Base-by-base conservation (phyloP, 2,113 vertebrate genomes). In the Acanthochromis polyacanthus region DNA sequence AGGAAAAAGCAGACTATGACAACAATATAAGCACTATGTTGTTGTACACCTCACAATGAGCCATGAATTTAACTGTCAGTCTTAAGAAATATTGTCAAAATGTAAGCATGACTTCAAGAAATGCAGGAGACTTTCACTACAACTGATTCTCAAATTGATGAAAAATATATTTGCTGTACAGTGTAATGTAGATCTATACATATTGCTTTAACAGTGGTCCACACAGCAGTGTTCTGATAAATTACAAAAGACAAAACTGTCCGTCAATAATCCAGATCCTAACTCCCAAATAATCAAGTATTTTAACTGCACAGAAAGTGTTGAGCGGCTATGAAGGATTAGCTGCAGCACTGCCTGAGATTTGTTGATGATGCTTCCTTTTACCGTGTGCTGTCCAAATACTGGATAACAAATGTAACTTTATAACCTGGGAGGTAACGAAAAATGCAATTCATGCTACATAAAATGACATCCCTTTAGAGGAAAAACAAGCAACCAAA, bases 181-280 rank as follows among this genome's bases (percentile, higher is more conserved):
- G 3, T 60, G 22, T 43, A 25, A 82, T 61, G 30, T 63, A 57
- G 23, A 63, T 72, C 45, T 84, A 64, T 71, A 63, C 32, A 76
- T 90, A 87, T 86, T 90, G 87, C 89, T 90, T 87, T 36, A 61
- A 58, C 57, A 56, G 48, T 85, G 64, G 68, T 88, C 68, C 72
- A 59, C 43, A 46, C 38, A 58, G 60, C 23, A 22, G 19, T 0
- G 0, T 45, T 81, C 68, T 38, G 16, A 45, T 32, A 40, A 40
- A 70, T 56, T 64, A 74, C 32, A 68, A 53, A 74, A 66, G 19
- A 57, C 32, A 70, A 60, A 70, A 56, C 11, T 30, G 64, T 66
- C n/a, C 58, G 25, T 65, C 51, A 68, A 30, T 23, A 75, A 75
- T 75, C 15, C 22, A 43, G 25, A 73, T 50, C 14, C 20, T 25